Base-by-base conservation (phyloP, 1,140 invertebrate species). In the Uloborus diversus region DNA sequence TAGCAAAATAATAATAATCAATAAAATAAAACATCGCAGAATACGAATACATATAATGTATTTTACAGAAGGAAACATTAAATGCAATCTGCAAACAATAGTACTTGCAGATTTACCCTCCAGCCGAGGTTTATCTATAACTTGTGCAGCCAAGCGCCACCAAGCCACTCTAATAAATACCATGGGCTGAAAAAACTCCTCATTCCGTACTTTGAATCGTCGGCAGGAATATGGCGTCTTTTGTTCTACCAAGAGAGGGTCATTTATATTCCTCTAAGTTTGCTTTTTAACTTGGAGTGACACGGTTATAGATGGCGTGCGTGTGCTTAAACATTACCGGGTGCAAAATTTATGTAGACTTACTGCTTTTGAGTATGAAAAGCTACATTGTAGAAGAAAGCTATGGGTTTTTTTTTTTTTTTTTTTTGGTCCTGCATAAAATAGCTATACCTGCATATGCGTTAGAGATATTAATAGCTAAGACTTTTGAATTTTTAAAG, bases 211-310 rank as follows among this genome's bases (percentile, higher is more conserved):
- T 13, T 27, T 13, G 56, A 59, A 14, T 59, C 56, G 56, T 28
- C 37, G 47, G 35, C 9, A 28, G 28, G n/a, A 4, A 53, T 32
- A 32, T 11, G 14, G 27, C 49, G 32, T 56, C 49, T 56, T 68
- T 69, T 69, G 66, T 69, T 69, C 49, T 51, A 51, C 49, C 35
- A 49, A 69, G 51, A 69, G 32, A 25, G 69, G 69, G 25, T 71
- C 69, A 71, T 71, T 71, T 71, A 71, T 71, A 71, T 71, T 61
- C 69, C 42, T 13, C 53, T 35, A 56, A 71, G 69, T 71, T 71
- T 71, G 33, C 69, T 71, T 71, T 56, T 71, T 71, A 71, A 71
- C 69, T 71, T 71, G 33, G 35, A 61, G 32, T 61, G 69, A 71
- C 69, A 30, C 27, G 1, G 33, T 35, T 20, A 17, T 11, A 28